These are phyloP conservation scores for Parasteatoda lunata DNA, from an alignment of 2,888 invertebrate species.

Conservation along the genomic window DNA sequence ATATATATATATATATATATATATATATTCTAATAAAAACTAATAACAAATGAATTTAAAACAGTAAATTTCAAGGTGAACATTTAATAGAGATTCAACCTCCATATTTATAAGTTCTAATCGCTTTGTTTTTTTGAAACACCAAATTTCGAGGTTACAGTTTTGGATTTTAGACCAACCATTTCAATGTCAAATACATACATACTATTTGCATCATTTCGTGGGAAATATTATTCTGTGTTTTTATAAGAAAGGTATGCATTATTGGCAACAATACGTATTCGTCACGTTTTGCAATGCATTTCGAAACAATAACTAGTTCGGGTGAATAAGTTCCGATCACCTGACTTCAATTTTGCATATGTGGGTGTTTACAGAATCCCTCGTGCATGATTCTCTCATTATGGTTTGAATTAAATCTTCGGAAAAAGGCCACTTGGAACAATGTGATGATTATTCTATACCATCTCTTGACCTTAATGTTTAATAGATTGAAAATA, in stretches of 20 bases:
- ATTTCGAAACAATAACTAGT: constrained; percentile 5
- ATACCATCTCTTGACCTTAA: too few relatives aligned
- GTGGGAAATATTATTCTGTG: neutral
- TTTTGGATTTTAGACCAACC: neutral
- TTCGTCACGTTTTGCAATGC: neutral
- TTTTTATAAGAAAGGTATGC: neutral
- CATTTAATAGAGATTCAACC: too few relatives aligned
- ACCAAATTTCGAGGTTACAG: too few relatives aligned
- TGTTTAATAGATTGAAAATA: too few relatives aligned
- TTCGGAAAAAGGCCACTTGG: too few relatives aligned
- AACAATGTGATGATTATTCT: too few relatives aligned
- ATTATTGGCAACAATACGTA: neutral
- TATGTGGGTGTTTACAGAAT: neutral
- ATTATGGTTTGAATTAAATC: neutral
- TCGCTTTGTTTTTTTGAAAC: too few relatives aligned
- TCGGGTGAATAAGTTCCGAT: neutral
- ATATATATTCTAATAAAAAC: too few relatives aligned
- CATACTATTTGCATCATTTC: neutral
- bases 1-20: too few relatives aligned
- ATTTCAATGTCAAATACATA: neutral
- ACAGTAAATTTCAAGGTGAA: too few relatives aligned
- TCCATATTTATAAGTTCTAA: too few relatives aligned
- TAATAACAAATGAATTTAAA: too few relatives aligned
- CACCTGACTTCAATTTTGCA: neutral
- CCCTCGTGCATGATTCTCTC: neutral